Conservation (phyloP, 1,140 invertebrate species). For the Drosophila virilis region DNA sequence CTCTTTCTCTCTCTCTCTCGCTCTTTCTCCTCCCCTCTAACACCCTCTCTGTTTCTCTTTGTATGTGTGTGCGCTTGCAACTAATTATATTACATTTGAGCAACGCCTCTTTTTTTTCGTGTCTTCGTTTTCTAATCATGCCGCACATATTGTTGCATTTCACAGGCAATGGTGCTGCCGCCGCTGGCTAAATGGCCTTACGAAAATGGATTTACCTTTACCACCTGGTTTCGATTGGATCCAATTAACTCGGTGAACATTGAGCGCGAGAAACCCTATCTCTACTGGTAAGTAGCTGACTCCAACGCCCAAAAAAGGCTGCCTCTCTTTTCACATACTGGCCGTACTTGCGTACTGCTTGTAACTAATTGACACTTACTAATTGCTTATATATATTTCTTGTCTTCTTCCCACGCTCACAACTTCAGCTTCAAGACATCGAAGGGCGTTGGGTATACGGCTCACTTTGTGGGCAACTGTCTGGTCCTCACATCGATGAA, state of each 20-base stretch:
- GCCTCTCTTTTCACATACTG: neutral
- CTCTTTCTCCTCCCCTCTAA: neutral
- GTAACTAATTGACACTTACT: slow-evolving; percentile 11
- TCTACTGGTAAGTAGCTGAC: slow-evolving; percentile 92
- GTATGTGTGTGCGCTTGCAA: slow-evolving; percentile 1
- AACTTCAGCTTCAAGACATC: slow-evolving; percentile 97
- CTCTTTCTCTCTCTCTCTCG: neutral
- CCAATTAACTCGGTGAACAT: slow-evolving; percentile 99
- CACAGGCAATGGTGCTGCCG: slow-evolving; percentile 96
- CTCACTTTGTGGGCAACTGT: slow-evolving; percentile 99
- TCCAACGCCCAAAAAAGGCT: too few species aligned
- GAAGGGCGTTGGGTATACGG: slow-evolving; percentile 99
- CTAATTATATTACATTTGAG: slow-evolving; percentile 16
- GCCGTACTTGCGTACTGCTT: neutral
- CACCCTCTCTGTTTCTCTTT: slow-evolving; percentile 1
- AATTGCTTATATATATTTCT: slow-evolving; percentile 7
- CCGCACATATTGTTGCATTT: slow-evolving; percentile 31
- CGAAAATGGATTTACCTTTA: slow-evolving; percentile 99
- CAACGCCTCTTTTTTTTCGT: neutral
- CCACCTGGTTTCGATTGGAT: slow-evolving; percentile 99
- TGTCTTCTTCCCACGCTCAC: too few species aligned
- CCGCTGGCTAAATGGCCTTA: slow-evolving; percentile 99
- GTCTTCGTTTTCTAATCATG: neutral
- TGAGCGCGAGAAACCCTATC: slow-evolving; percentile 98
- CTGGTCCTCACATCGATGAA: slow-evolving; percentile 99